These are phyloP conservation scores for Syngnathus acus DNA, from an alignment of 2,797 vertebrate species.

Conservation along the genomic window DNA sequence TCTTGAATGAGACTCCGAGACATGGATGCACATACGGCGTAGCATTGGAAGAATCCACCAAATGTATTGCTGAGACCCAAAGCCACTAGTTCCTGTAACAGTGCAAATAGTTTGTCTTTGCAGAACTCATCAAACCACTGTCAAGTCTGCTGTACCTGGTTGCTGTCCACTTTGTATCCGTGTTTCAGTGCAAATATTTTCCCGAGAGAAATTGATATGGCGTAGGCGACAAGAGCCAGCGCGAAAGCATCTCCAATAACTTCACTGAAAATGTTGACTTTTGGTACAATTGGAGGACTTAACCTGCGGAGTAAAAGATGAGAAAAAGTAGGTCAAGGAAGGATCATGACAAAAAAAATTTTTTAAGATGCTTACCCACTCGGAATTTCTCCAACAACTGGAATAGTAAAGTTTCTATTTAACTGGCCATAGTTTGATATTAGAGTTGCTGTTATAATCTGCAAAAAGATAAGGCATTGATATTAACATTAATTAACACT, in stretches of 20 bases:
- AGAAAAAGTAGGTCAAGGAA: not conserved
- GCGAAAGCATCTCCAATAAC: slow-evolving; percentile 87
- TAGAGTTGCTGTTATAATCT: slow-evolving; percentile 85
- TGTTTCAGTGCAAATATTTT: slow-evolving; percentile 96
- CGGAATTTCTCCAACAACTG: slow-evolving; percentile 85
- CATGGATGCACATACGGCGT: slow-evolving; percentile 90
- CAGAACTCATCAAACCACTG: not conserved
- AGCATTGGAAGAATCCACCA: slow-evolving; percentile 89
- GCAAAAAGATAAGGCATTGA: slow-evolving; percentile 6
- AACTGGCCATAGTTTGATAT: slow-evolving; percentile 76
- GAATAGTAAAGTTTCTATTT: slow-evolving; percentile 67
- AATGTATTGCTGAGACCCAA: slow-evolving; percentile 84
- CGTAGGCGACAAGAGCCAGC: slow-evolving; percentile 89
- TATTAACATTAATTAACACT: not conserved
- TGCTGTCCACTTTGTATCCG: slow-evolving; percentile 94
- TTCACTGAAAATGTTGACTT: slow-evolving; percentile 64
- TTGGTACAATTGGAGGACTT: slow-evolving; percentile 71
- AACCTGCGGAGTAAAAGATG: slow-evolving; percentile 64
- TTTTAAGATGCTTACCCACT: slow-evolving; percentile 74
- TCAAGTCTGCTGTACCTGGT: slow-evolving; percentile 70
- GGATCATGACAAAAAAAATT: not conserved
- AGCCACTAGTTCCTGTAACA: slow-evolving; percentile 85
- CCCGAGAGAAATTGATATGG: slow-evolving; percentile 89
- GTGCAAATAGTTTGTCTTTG: not conserved
- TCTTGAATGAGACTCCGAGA: slow-evolving; percentile 93